A percentile compares a stretch with the other conserved stretches of the same genome.
Conservation (phyloP, 2,113 vertebrate genomes). For the Cavia aperea region DNA sequence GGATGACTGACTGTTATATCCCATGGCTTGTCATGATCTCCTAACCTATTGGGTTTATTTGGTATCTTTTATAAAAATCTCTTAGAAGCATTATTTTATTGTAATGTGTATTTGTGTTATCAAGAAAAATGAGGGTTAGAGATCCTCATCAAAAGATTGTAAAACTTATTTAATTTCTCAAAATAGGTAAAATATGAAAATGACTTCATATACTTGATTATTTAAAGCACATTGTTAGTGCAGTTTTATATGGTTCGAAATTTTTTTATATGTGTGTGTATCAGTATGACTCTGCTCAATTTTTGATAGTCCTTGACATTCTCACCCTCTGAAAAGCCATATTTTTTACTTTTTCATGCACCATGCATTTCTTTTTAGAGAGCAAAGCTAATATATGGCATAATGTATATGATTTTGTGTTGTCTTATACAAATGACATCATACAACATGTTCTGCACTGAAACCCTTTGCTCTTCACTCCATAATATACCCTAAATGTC, state of each 20-base stretch:
- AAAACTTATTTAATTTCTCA: not conserved
- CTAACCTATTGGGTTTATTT: not conserved
- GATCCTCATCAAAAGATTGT: not conserved
- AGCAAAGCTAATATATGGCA: not conserved
- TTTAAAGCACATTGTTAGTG: not conserved
- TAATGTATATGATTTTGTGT: not conserved
- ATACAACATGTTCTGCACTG: not conserved
- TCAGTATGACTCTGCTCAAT: not conserved
- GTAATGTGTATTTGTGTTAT: not conserved
- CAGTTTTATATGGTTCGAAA: not conserved
- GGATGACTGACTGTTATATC: rapidly evolving
- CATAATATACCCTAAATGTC: not conserved
- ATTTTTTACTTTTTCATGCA: not conserved
- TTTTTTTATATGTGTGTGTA: not conserved
- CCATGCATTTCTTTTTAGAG: not conserved
- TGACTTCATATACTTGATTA: not conserved
- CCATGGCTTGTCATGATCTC: not conserved
- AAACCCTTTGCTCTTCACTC: not conserved
- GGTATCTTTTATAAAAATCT: not conserved
- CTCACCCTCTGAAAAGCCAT: not conserved
- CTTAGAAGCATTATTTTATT: not conserved
- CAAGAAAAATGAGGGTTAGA: not conserved
- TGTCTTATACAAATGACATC: not conserved
- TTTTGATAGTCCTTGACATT: not conserved
- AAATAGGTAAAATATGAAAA: not conserved